Evolutionary conservation across 2,888 invertebrate species (phyloP), one percentile per base, ranked within the genome.

Genomic region (Empis stercorea): DNA sequence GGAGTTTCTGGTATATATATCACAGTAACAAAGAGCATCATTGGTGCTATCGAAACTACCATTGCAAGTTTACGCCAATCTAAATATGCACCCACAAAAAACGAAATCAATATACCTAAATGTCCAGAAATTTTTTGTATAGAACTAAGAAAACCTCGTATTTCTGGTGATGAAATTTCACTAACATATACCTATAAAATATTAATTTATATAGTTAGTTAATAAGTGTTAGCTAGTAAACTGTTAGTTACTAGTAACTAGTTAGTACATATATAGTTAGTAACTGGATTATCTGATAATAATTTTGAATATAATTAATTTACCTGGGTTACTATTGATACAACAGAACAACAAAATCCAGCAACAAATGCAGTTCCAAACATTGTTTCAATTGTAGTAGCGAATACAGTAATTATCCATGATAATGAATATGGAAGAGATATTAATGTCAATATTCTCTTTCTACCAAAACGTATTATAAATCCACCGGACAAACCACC

Each of bases 1-100:
- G 93, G 93, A 36, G 91, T 89, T 71, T 94, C 93, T 30, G 92
- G 92, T 59, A 91, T 81, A 63, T 81, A 81, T 45, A 84, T 75
- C 47, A 85, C 79, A 7, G 83, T 80, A 52, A 84, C 72, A 66
- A 87, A 82, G 51, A 87, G 78, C 51, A 86, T 76, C 46, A 86
- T 72, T 2, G 88, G 86, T 10, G 86, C 84, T 34, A 85, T 74
- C 10, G 86, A 81, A 52, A 87, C 87, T 53, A 87, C 76, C 32
- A 84, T 74, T 0, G 92, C 91, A 48, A 92, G 75, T 63, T 86
- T 83, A 51, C 86, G 76, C 91, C 91, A 92, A 66, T 85, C 82
- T 10, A 88, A 71, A 64, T 82, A 82, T 14, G 87, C 82, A 41
- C 92, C 92, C 27, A 87, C 79, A 47, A 83, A 78, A 69, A 88